phyloP scores from a whole-genome alignment of 92 coral and sea anemone species.

The Muricea muricata region DNA sequence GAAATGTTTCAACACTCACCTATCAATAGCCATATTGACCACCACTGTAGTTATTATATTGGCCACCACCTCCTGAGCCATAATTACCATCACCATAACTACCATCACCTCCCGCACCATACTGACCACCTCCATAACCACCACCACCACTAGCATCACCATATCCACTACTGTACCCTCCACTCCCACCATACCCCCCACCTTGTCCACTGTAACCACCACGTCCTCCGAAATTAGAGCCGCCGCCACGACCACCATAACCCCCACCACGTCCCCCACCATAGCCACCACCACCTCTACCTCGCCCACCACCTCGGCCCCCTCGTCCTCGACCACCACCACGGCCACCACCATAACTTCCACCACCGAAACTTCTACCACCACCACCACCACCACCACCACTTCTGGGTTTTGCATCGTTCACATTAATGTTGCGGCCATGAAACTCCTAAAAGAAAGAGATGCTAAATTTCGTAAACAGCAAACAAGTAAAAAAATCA shows the following conservation, averaged over 20 bases:
- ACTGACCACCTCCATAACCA: too few species aligned
- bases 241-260: background rate
- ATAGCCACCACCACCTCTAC: constrained; percentile 1
- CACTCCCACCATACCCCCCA: too few species aligned
- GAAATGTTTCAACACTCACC: too few species aligned
- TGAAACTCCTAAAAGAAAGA: constrained; percentile 34
- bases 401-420: constrained; percentile 42
- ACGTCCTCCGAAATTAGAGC: background rate
- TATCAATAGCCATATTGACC: too few species aligned
- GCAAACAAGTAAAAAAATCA: background rate
- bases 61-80: too few species aligned
- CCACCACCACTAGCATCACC: too few species aligned
- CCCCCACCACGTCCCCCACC: background rate
- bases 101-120: too few species aligned
- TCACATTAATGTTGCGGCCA: constrained; percentile 34
- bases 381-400: constrained; percentile 48
- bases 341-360: constrained; percentile 30
- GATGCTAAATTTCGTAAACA: background rate
- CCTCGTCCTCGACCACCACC: background rate
- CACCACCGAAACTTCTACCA: constrained; percentile 36
- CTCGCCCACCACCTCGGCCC: background rate
- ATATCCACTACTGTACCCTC: background rate
- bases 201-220: background rate
- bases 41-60: too few species aligned
- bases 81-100: too few species aligned